These are phyloP conservation scores for Porites rus DNA, from an alignment of 92 coral and sea anemone species.

Conservation along the genomic window DNA sequence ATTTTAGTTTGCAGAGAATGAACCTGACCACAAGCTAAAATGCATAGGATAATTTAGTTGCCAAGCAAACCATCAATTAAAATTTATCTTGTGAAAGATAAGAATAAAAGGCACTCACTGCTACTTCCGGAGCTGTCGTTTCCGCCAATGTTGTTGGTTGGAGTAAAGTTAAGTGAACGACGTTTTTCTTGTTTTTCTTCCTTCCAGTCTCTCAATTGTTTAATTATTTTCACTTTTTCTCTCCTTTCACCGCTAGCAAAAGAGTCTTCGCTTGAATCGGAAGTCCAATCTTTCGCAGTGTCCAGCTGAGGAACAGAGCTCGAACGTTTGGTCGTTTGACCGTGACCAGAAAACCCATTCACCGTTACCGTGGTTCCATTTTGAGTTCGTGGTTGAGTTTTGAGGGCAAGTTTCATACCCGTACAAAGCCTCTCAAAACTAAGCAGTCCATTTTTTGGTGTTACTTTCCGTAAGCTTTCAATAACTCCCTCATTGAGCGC, in stretches of 20 bases:
- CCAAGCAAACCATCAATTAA: constrained; percentile 32
- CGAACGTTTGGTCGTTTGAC: constrained; percentile 53
- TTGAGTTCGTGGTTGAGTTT: constrained; percentile 41
- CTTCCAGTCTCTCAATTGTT: constrained; percentile 70
- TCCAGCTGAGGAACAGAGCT: constrained; percentile 74
- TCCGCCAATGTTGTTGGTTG: constrained; percentile 31
- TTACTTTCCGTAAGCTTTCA: constrained; percentile 76
- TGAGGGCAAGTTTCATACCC: constrained; percentile 83
- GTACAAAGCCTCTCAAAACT: constrained; percentile 87
- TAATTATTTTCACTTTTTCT: constrained; percentile 67
- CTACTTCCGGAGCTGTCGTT: constrained; percentile 45
- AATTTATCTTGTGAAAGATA: constrained; percentile 5
- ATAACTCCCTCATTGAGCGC: constrained; percentile 77
- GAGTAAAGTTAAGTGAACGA: constrained; percentile 45
- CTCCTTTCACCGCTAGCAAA: constrained; percentile 57
- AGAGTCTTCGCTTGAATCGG: constrained; percentile 82
- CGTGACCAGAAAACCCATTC: constrained; percentile 33
- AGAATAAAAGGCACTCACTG: constrained; percentile 52
- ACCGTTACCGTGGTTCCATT: constrained; percentile 3
- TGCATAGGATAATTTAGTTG: background rate
- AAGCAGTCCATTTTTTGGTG: constrained; percentile 88
- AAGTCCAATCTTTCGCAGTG: constrained; percentile 65
- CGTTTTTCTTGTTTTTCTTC: constrained; percentile 52
- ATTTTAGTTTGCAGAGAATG: background rate
- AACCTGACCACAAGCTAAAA: constrained; percentile 22